Percentiles rank a stretch among this genome's conserved stretches.
These are phyloP conservation scores for Nanger granti DNA, from an alignment of 2,113 vertebrate genomes.

Conservation along the genomic window DNA sequence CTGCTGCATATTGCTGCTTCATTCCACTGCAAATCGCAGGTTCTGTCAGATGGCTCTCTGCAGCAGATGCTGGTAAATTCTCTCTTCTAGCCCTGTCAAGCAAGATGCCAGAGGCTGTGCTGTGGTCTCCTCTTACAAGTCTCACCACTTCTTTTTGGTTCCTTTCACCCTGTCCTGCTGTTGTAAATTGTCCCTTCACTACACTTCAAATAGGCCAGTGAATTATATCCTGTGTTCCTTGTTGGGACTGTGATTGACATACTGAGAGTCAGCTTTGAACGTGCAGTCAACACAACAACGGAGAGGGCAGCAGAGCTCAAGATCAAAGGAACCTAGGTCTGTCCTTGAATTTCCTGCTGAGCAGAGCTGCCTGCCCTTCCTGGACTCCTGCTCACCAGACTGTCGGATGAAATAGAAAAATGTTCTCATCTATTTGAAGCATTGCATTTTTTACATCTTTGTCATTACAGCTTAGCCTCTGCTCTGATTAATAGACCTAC, in stretches of 20 bases:
- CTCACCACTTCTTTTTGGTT: not conserved
- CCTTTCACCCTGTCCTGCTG: not conserved
- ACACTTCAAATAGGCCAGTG: not conserved
- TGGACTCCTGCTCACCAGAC: not conserved
- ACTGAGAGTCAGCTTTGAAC: not conserved
- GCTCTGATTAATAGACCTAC: not conserved
- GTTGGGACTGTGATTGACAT: not conserved
- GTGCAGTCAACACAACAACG: not conserved
- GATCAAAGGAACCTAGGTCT: not conserved
- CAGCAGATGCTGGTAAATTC: too few species aligned
- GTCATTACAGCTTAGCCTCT: not conserved
- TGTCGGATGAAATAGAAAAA: not conserved
- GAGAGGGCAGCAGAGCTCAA: not conserved
- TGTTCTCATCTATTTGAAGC: not conserved
- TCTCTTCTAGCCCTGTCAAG: not conserved
- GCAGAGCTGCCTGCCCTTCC: not conserved
- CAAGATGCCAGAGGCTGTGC: not conserved
- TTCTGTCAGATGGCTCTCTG: fast-evolving
- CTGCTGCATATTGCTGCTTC: too few species aligned
- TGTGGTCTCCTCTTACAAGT: not conserved
- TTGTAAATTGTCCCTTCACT: not conserved
- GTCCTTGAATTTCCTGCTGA: not conserved
- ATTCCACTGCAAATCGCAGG: too few species aligned
- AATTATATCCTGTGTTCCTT: not conserved
- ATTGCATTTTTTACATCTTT: not conserved